A percentile compares a stretch with the other conserved stretches of the same genome.
Conservation (phyloP, 2,113 vertebrate genomes). For the Scartelaos histophorus region DNA sequence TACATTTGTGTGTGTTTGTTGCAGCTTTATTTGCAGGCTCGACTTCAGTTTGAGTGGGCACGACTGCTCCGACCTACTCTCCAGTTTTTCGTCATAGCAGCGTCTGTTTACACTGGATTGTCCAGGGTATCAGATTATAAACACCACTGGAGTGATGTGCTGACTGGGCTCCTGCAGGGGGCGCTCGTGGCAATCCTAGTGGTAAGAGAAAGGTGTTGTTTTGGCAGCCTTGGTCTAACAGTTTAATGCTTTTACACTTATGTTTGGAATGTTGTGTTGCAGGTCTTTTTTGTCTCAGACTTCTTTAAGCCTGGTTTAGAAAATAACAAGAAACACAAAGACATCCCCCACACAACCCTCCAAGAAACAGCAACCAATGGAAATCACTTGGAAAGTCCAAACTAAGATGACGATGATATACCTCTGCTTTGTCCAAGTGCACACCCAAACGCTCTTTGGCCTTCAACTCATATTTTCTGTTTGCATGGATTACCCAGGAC, state of each 20-base stretch:
- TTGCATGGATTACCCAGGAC: slow-evolving; percentile 35
- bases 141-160: slow-evolving; percentile 97
- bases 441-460: slow-evolving; percentile 35
- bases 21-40: slow-evolving; percentile 94
- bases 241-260: not conserved
- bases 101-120: slow-evolving; percentile 89
- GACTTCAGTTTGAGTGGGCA: slow-evolving; percentile 89
- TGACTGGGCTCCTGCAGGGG: slow-evolving; percentile 90
- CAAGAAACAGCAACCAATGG: slow-evolving; percentile 87
- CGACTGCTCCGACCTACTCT: slow-evolving; percentile 89
- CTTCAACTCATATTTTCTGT: slow-evolving; percentile 18
- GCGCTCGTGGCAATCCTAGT: slow-evolving; percentile 87
- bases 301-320: slow-evolving; percentile 86
- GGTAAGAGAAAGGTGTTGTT: slow-evolving; percentile 75
- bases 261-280: not conserved
- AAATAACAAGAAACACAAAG: slow-evolving; percentile 72
- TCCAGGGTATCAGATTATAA: slow-evolving; percentile 96
- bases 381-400: slow-evolving; percentile 87
- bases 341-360: slow-evolving; percentile 85
- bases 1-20: not conserved
- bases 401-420: slow-evolving; percentile 68
- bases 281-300: slow-evolving; percentile 91
- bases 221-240: not conserved
- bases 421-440: slow-evolving; percentile 29
- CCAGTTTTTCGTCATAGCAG: slow-evolving; percentile 90